These are phyloP conservation scores for Chelon labrosus DNA, from an alignment of 2,797 vertebrate species.

Conservation along the genomic window DNA sequence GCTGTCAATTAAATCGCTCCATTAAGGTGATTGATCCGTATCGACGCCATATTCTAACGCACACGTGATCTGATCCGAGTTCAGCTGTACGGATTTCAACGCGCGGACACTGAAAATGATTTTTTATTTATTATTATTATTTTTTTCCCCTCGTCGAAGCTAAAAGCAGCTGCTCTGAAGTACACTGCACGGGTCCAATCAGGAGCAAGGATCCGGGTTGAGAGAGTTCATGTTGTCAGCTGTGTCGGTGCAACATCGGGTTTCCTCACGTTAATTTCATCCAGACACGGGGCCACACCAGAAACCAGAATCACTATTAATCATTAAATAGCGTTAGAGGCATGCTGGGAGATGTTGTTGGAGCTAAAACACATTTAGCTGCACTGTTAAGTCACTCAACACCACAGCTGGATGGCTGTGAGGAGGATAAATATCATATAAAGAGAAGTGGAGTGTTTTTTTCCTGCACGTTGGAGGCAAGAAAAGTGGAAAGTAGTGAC, in stretches of 20 bases:
- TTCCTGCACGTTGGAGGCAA: not conserved
- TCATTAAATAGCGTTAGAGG: not conserved
- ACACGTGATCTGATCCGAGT: not conserved
- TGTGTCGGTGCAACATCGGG: slow-evolving; percentile 27
- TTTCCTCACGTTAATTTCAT: slow-evolving; percentile 53
- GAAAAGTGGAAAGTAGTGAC: slow-evolving; percentile 9
- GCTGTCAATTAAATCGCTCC: slow-evolving; percentile 74
- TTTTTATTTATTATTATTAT: too few relatives aligned
- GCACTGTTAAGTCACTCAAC: not conserved
- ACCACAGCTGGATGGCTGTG: not conserved
- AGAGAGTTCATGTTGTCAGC: slow-evolving; percentile 67
- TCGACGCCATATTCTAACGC: not conserved
- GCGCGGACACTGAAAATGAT: too few relatives aligned
- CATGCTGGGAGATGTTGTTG: not conserved
- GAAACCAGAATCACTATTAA: slow-evolving; percentile 10
- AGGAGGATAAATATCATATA: not conserved
- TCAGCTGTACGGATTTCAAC: too few relatives aligned
- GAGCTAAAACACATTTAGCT: fast-evolving
- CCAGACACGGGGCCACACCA: slow-evolving; percentile 22
- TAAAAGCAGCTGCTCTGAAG: slow-evolving; percentile 22
- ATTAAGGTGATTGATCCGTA: slow-evolving; percentile 48
- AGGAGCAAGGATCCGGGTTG: slow-evolving; percentile 69
- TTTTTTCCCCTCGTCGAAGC: too few relatives aligned
- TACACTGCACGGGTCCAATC: slow-evolving; percentile 65
- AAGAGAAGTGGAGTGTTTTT: not conserved